A percentile compares a stretch with the other conserved stretches of the same genome.
These are phyloP conservation scores for Aepyceros melampus DNA, from an alignment of 2,113 vertebrate species.

Conservation along the genomic window DNA sequence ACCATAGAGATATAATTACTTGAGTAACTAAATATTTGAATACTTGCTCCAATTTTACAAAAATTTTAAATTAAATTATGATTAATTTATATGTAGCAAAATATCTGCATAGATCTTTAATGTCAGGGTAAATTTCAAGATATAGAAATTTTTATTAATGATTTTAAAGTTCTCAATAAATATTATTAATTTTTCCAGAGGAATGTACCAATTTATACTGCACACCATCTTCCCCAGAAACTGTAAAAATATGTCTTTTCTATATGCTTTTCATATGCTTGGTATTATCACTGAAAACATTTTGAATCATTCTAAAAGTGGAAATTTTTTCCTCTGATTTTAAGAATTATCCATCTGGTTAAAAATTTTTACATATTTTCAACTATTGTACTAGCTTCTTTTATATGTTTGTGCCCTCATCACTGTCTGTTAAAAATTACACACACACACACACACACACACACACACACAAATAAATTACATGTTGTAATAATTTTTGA, in stretches of 20 bases:
- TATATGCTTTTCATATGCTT: background rate
- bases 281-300: background rate
- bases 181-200: background rate
- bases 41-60: background rate
- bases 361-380: background rate
- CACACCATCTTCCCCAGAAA: background rate
- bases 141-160: background rate
- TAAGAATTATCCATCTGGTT: background rate
- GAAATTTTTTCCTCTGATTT: background rate
- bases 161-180: background rate
- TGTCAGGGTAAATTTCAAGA: background rate
- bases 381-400: background rate
- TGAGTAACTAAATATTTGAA: background rate
- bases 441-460: too few species aligned
- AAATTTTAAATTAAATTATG: background rate
- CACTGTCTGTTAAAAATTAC: background rate
- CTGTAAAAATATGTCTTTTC: background rate
- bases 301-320: background rate
- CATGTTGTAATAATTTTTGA: background rate
- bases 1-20: background rate
- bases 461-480: background rate
- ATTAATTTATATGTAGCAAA: background rate
- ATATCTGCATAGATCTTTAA: background rate
- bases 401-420: background rate
- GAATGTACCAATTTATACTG: background rate